Evolutionary conservation across 2,888 invertebrate species (phyloP), one percentile per base, ranked within the genome.

Genomic region (Thereva nobilitata): DNA sequence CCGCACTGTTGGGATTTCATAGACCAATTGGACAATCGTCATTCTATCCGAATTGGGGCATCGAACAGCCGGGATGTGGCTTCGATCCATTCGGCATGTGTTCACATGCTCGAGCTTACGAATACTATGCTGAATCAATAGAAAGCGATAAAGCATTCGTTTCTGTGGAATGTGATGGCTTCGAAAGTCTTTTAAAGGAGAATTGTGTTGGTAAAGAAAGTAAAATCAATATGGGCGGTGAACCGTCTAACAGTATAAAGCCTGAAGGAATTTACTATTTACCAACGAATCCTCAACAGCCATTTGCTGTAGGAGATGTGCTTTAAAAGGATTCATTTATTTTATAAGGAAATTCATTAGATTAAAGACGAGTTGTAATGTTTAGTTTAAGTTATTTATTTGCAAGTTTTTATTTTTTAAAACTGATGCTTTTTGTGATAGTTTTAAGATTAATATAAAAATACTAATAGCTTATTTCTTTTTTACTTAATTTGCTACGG

Each of bases 31-130:
- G 80, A n/a, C 79, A 79, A 74, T 81, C 81, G 75, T 79, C 82
- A 75, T 83, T 84, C 77, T 84, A 84, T 80, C 83, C 83, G 75
- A 84, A 82, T 80, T 79, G 80, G 70, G 79, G 82, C 75, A 83
- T 83, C 78, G 78, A 81, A 75, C 85, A 85, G 79, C 78, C 82
- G 71, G 82, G 84, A 76, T 84, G 84, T 79, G 80, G 78, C 71
- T 66, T 75, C 67, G 79, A 78, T 75, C n/a, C 77, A 10, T 72
- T 75, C 66, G 79, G 78, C 53, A 55, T 72, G 10, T 84, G 84
- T 72, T 73, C 84, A 3, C 84, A 84, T 72, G 70, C 72, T 2
- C 76, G 83, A 47, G 75, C 84, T 1, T 80, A 79, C 53, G 23
- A 72, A 40, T 83, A 81, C 70, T 83, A 78, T 67, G 78, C 80